Base-by-base conservation (phyloP, 2,797 vertebrate species). In the Oceanodroma leucorhoa region DNA sequence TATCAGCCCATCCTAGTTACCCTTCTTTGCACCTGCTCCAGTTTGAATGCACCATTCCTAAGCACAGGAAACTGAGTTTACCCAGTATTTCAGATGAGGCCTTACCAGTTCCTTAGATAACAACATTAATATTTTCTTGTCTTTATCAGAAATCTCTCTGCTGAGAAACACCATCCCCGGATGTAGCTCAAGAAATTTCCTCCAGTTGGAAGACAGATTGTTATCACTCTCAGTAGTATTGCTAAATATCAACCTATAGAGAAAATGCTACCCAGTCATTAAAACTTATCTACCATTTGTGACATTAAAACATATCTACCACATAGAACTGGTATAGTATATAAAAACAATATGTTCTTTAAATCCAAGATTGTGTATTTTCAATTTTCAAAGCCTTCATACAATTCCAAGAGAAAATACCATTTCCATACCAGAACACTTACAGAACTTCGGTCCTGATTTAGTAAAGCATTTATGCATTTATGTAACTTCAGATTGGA, bases 331-430 rank as follows among this genome's bases (percentile, higher is more conserved):
- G 3, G 26, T 24, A 24, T 1, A 22, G 17, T 6, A 43, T 46
- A 24, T 36, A 72, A 57, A 88, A 77, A 41, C 8, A 36, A 23
- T 2, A 27, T 3, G 12, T 50, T 84, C 18, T n/a, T 67, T 50
- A 57, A 82, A 62, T 36, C 6, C 23, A 58, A 82, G 54, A 58
- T 0, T 2, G 2, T 1, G 1, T 11, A 13, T 51, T 75, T 73
- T 20, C 27, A 11, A 4, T 36, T 73, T 60, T 14, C 76, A 16
- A 89, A 85, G 54, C 9, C 4, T 26, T 58, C 51, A 60, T 5
- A n/a, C n/a, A 58, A 43, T 22, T 54, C 46, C 45, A 57, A 48
- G 20, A 70, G 22, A 86, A 81, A 71, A 67, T 11, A 36, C 11
- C 3, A 22, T 40, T 75, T 76, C 58, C 36, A 40, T 30, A 69